Conservation (phyloP, 2,797 vertebrate species). For the Paramormyrops hopkinsi region DNA sequence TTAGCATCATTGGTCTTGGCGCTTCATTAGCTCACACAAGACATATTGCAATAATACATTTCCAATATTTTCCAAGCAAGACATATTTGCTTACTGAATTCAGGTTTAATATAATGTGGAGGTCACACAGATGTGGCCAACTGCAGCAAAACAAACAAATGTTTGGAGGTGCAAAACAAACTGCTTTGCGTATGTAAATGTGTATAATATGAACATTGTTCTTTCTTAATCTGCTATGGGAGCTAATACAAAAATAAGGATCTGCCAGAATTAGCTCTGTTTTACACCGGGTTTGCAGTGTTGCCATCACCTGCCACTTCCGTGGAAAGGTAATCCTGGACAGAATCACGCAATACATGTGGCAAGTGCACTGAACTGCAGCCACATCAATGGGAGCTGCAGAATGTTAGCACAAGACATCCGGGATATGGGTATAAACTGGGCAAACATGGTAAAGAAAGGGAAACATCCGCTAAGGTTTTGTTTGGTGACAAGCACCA, state of each 20-base stretch:
- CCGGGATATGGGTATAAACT: conserved; percentile 6
- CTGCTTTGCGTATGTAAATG: not conserved
- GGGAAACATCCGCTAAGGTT: not conserved
- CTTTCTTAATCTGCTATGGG: not conserved
- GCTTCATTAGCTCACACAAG: not conserved
- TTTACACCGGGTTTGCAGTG: not conserved
- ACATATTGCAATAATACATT: not conserved
- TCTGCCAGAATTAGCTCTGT: not conserved
- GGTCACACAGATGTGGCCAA: not conserved
- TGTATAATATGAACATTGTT: not conserved
- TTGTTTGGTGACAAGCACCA: not conserved
- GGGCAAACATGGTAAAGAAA: not conserved
- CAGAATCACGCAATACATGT: not conserved
- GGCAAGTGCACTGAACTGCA: not conserved
- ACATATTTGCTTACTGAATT: not conserved
- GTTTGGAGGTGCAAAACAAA: not conserved
- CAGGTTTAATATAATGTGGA: not conserved
- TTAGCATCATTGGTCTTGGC: not conserved
- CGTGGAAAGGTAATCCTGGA: not conserved
- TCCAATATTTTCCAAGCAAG: not conserved
- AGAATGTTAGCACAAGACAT: not conserved
- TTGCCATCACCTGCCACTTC: not conserved
- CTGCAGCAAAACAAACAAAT: not conserved
- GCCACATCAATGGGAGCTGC: not conserved
- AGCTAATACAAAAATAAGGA: not conserved